A percentile compares a stretch with the other conserved stretches of the same genome.
phyloP scores from a whole-genome alignment of 1,140 invertebrate genomes.

The Potamilus streckersoni region DNA sequence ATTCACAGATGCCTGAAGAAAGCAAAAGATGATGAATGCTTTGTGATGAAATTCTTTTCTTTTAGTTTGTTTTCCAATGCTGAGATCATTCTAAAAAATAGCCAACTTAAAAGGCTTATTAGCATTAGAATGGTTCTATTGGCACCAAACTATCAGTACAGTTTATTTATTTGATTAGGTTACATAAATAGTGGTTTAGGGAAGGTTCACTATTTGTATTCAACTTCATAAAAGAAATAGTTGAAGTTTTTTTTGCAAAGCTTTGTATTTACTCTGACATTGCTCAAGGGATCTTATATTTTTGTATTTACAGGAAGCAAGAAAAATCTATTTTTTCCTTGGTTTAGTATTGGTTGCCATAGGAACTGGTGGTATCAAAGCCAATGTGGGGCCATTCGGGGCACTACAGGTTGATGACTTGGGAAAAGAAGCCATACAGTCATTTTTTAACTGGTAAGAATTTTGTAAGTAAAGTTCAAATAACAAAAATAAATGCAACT shows the following conservation, averaged over 20 bases:
- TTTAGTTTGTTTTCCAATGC: too few relatives aligned
- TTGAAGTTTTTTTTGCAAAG: too few relatives aligned
- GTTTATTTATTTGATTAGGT: background rate
- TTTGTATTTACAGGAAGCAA: slow-evolving; percentile 36
- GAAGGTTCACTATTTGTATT: background rate
- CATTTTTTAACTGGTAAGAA: slow-evolving; percentile 70
- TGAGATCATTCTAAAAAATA: too few relatives aligned
- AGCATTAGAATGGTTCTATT: background rate
- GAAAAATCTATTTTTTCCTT: slow-evolving; percentile 45
- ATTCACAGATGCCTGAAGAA: too few relatives aligned
- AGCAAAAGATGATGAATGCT: too few relatives aligned
- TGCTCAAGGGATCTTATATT: background rate
- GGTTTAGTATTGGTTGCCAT: slow-evolving; percentile 66
- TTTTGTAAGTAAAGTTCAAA: background rate
- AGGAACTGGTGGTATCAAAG: slow-evolving; percentile 69
- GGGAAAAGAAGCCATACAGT: slow-evolving; percentile 63
- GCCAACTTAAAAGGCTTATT: too few relatives aligned
- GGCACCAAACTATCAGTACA: background rate
- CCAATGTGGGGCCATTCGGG: slow-evolving; percentile 71
- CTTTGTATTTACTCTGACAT: too few relatives aligned
- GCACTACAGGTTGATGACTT: slow-evolving; percentile 69
- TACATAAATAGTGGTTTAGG: background rate
- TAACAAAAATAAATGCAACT: too few relatives aligned
- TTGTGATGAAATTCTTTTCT: too few relatives aligned
- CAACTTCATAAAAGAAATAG: too few relatives aligned